A percentile compares a stretch with the other conserved stretches of the same genome.
phyloP scores from a whole-genome alignment of 2,888 invertebrate genomes.

The Amitus sp. region DNA sequence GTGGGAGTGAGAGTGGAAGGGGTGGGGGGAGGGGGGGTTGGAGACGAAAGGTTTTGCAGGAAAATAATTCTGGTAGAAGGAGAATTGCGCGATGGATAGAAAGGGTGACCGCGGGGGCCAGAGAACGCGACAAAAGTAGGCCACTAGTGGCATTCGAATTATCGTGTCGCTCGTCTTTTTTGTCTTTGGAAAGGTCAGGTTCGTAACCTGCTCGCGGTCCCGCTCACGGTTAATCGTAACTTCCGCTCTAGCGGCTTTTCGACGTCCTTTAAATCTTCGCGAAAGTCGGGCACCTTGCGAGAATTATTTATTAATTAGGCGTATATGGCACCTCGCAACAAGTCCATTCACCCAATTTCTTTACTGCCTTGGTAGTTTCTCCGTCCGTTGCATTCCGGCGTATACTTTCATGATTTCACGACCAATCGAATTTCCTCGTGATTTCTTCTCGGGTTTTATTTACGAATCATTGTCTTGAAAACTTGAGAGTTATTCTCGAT shows the following conservation, averaged over 20 bases:
- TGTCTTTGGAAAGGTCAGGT: slow-evolving; percentile 43
- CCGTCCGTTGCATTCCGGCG: slow-evolving; percentile 21
- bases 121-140: slow-evolving; percentile 12
- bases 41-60: not conserved
- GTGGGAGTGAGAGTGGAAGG: slow-evolving; percentile 23
- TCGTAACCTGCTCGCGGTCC: slow-evolving; percentile 21
- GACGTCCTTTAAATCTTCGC: slow-evolving; percentile 13
- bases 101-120: not conserved
- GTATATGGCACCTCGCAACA: slow-evolving; percentile 23
- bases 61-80: not conserved
- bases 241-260: not conserved
- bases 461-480: too few species aligned
- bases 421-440: not conserved
- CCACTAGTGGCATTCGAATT: too few species aligned
- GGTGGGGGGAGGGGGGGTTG: slow-evolving; percentile 12
- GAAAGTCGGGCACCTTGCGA: too few species aligned
- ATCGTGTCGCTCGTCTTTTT: slow-evolving; percentile 20
- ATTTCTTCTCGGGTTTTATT: too few species aligned
- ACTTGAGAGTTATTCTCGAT: too few species aligned
- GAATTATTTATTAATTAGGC: slow-evolving; percentile 24
- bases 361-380: slow-evolving; percentile 17
- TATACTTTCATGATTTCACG: slow-evolving; percentile 1
- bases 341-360: slow-evolving; percentile 43
- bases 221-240: not conserved
- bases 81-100: not conserved